These are phyloP conservation scores for Alloplasta piceator DNA, from an alignment of 2,888 invertebrate genomes.

Conservation along the genomic window DNA sequence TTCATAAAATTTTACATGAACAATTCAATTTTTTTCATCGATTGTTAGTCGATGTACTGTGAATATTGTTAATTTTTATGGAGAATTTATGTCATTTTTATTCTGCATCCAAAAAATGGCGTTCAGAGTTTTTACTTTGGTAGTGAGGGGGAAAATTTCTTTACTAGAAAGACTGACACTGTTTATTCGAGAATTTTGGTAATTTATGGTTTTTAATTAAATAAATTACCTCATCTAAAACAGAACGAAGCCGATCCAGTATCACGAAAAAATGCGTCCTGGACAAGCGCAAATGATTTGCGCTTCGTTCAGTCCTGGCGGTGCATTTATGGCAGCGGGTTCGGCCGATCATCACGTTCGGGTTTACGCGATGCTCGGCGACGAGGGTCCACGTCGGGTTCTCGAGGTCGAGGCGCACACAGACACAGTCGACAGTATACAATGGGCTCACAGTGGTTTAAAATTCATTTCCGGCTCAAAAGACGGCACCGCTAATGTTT, in stretches of 20 bases:
- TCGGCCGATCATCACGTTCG: conserved; percentile 97
- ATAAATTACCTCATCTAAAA: not conserved
- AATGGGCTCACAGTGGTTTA: conserved; percentile 95
- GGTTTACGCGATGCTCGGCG: conserved; percentile 92
- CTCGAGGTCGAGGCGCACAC: conserved; percentile 87
- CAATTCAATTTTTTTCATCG: no score
- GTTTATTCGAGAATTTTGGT: not conserved
- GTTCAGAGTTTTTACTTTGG: no score
- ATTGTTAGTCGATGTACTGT: no score
- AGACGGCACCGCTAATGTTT: conserved; percentile 97
- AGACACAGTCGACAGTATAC: conserved; percentile 97
- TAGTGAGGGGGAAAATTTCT: no score
- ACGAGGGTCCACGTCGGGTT: conserved; percentile 90
- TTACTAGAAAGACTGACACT: no score
- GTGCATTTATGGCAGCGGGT: conserved; percentile 96
- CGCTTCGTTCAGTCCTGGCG: conserved; percentile 94
- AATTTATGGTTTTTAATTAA: no score
- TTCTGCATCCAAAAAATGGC: no score
- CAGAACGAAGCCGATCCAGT: conserved; percentile 94
- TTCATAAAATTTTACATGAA: no score
- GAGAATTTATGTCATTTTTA: no score
- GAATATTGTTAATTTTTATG: no score
- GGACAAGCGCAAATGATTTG: conserved; percentile 98
- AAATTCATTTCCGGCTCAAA: conserved; percentile 97
- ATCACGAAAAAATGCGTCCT: conserved; percentile 95